These are phyloP conservation scores for Psilopogon haemacephalus DNA, from an alignment of 2,113 vertebrate species.

Conservation along the genomic window DNA sequence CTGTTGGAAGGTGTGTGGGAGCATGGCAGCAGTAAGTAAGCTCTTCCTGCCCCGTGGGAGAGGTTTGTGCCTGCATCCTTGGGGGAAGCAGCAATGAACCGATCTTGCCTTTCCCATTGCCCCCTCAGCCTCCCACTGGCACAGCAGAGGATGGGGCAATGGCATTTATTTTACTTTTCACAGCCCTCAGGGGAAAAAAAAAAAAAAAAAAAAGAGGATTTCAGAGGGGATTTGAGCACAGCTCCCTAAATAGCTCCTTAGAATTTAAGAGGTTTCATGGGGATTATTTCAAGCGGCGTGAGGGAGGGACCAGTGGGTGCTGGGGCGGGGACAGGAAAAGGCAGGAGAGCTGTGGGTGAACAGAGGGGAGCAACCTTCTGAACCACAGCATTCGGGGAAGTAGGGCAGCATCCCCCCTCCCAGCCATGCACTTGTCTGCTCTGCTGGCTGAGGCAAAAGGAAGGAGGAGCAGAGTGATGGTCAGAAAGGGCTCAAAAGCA, in stretches of 20 bases:
- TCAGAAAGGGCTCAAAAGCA: rapidly evolving
- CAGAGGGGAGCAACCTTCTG: background rate
- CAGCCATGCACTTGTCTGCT: rapidly evolving
- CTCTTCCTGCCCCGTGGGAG: background rate
- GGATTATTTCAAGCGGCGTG: background rate
- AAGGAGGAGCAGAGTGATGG: background rate
- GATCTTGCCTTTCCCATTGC: background rate
- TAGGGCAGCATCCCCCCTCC: background rate
- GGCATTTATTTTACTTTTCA: background rate
- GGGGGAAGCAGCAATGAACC: background rate
- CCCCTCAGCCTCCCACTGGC: background rate
- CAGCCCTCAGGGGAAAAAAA: background rate
- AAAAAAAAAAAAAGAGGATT: slow-evolving; percentile 63
- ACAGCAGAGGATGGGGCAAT: background rate
- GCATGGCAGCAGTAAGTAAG: background rate
- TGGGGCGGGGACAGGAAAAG: background rate
- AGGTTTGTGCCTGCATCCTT: rapidly evolving
- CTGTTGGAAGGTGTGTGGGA: background rate
- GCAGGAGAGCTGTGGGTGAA: background rate
- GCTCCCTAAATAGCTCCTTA: slow-evolving; percentile 60
- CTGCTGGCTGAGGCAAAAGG: background rate
- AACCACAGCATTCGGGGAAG: background rate
- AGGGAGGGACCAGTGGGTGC: background rate
- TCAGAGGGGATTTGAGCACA: slow-evolving; percentile 37
- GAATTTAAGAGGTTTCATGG: slow-evolving; percentile 27